Evolutionary conservation across 2,888 invertebrate species (phyloP).

Genomic region (Caenorhabditis drosophilae): DNA sequence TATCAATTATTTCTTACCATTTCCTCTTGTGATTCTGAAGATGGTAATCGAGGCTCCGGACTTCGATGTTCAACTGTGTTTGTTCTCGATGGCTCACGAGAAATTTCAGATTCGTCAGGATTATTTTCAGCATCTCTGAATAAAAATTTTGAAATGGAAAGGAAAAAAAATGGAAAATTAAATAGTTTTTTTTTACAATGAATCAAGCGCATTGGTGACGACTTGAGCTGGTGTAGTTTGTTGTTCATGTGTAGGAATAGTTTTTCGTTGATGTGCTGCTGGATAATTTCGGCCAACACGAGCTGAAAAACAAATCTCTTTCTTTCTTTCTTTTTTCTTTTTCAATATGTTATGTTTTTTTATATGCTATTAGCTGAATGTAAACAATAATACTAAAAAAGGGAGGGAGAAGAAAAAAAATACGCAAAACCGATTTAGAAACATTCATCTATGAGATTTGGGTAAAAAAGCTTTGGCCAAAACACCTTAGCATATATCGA

Average conservation of each 20-base stretch:
- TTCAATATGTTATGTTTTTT: no score
- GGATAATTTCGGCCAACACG: neutral
- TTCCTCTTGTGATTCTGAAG: constrained; percentile 6
- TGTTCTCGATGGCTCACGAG: constrained; percentile 24
- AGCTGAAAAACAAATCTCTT: constrained; percentile 1
- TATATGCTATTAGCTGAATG: no score
- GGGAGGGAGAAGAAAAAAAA: no score
- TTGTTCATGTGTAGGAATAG: neutral
- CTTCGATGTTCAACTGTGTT: constrained; percentile 34
- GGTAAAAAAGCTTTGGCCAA: no score
- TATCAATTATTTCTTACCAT: constrained; percentile 5
- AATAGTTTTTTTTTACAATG: no score
- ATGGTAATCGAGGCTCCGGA: constrained; percentile 18
- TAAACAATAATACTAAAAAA: no score
- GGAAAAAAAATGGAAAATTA: no score
- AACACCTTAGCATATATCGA: no score
- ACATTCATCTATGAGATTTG: no score
- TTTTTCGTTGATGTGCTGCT: constrained; percentile 1
- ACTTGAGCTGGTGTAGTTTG: constrained; percentile 2
- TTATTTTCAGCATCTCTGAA: constrained; percentile 1
- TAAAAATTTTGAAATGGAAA: no score
- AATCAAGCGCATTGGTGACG: constrained; percentile 13
- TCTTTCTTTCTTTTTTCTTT: constrained; percentile 14
- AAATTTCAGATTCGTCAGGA: constrained; percentile 9
- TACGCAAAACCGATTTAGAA: no score